Evolutionary conservation across 2,113 vertebrate genomes (phyloP).

Genomic region (Platycercus adscitus): DNA sequence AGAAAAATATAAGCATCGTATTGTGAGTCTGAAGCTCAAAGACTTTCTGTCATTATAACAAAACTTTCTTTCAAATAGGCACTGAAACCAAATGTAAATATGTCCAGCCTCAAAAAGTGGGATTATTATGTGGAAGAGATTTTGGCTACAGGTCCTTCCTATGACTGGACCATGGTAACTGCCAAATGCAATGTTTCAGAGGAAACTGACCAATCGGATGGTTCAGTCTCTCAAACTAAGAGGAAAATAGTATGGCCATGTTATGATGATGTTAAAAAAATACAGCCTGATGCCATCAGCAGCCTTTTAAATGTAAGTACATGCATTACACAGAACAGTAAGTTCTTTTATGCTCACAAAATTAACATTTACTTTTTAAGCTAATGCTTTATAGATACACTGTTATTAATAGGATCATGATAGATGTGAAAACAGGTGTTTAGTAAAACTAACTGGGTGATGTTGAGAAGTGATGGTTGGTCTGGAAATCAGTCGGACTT

Average conservation of each 20-base stretch:
- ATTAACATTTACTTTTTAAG: not conserved
- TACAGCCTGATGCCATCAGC: constrained; percentile 93
- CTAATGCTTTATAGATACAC: not conserved
- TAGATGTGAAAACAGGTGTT: not conserved
- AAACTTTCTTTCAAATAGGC: constrained; percentile 71
- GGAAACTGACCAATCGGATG: constrained; percentile 73
- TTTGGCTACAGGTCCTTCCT: constrained; percentile 89
- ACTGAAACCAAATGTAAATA: constrained; percentile 87
- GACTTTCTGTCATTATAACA: not conserved
- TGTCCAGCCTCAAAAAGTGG: constrained; percentile 93
- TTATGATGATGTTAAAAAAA: constrained; percentile 87
- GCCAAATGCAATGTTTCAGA: constrained; percentile 74
- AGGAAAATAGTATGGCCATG: constrained; percentile 96
- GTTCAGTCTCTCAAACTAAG: constrained; percentile 76
- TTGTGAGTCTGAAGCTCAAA: not conserved
- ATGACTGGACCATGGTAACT: constrained; percentile 88
- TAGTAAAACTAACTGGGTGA: not conserved
- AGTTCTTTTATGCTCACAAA: not conserved
- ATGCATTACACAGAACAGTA: not conserved
- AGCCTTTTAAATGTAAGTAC: constrained; percentile 88
- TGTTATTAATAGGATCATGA: not conserved
- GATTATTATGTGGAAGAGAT: constrained; percentile 95
- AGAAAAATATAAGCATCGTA: not conserved
- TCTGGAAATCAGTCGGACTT: not conserved
- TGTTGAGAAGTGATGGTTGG: not conserved